phyloP scores from a whole-genome alignment of 2,888 invertebrate genomes.

The Drosophila borborema region DNA sequence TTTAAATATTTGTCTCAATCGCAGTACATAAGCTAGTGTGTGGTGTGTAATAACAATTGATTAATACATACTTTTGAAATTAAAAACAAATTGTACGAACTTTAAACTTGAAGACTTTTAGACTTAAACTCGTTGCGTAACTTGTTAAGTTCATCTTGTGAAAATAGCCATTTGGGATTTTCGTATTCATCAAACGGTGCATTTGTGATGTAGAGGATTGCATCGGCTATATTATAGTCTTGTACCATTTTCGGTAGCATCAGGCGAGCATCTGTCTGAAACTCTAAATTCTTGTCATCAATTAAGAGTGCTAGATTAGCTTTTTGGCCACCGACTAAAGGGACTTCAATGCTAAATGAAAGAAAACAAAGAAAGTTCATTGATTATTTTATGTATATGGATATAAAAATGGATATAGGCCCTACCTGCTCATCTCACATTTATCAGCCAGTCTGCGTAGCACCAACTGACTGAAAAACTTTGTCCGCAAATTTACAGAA shows the following conservation, averaged over 20 bases:
- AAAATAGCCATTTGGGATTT: neutral
- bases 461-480: neutral
- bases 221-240: neutral
- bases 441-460: neutral
- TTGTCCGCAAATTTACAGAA: neutral
- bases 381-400: neutral
- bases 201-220: conserved; percentile 9
- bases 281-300: neutral
- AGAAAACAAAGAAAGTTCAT: neutral
- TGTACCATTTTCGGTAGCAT: neutral
- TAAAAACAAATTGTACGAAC: conserved; percentile 14
- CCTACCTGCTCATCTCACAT: neutral
- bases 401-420: neutral
- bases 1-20: conserved; percentile 9
- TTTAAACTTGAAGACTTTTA: conserved; percentile 1
- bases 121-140: neutral
- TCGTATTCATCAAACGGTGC: conserved; percentile 26
- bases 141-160: neutral
- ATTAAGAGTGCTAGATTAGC: conserved; percentile 1
- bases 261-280: neutral
- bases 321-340: neutral
- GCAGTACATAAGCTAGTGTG: conserved; percentile 6
- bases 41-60: conserved; percentile 7
- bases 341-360: neutral
- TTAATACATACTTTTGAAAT: conserved; percentile 6